A percentile compares a stretch with the other conserved stretches of the same genome.
Evolutionary conservation across 1,140 invertebrate genomes (phyloP).

Genomic region (Apis florea): DNA sequence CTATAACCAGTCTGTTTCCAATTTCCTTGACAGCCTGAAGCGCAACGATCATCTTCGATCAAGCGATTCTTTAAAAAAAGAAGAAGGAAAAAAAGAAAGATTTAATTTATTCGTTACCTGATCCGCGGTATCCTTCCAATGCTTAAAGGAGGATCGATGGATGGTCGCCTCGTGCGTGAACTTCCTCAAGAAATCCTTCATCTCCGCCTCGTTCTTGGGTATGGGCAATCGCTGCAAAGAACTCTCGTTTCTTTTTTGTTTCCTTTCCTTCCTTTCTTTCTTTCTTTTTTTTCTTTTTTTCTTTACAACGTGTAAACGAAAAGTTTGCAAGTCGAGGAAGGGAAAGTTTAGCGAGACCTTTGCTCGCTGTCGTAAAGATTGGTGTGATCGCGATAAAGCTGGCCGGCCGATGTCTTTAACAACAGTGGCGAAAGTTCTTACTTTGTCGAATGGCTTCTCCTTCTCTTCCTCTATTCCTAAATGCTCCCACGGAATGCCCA

Average conservation of each 20-base stretch:
- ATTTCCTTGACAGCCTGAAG: slow-evolving; percentile 57
- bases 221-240: slow-evolving; percentile 37
- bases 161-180: slow-evolving; percentile 57
- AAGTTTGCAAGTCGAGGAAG: neutral
- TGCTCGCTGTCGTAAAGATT: slow-evolving; percentile 6
- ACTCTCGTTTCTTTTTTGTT: neutral
- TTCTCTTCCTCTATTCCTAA: neutral
- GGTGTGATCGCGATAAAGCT: neutral
- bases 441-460: slow-evolving; percentile 28
- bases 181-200: slow-evolving; percentile 42
- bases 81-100: neutral
- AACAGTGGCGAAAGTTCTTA: neutral
- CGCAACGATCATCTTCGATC: too few relatives aligned
- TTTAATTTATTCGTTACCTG: slow-evolving; percentile 47
- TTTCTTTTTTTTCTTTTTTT: neutral
- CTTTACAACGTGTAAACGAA: slow-evolving; percentile 5
- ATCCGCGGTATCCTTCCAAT: slow-evolving; percentile 61
- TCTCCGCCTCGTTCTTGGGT: slow-evolving; percentile 47
- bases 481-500: slow-evolving; percentile 50
- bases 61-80: too few relatives aligned
- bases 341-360: neutral
- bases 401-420: neutral
- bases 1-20: slow-evolving; percentile 46
- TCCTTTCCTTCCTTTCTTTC: neutral
- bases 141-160: slow-evolving; percentile 63